phyloP scores from a whole-genome alignment of 1,140 invertebrate genomes.

The Drosophila bocqueti region DNA sequence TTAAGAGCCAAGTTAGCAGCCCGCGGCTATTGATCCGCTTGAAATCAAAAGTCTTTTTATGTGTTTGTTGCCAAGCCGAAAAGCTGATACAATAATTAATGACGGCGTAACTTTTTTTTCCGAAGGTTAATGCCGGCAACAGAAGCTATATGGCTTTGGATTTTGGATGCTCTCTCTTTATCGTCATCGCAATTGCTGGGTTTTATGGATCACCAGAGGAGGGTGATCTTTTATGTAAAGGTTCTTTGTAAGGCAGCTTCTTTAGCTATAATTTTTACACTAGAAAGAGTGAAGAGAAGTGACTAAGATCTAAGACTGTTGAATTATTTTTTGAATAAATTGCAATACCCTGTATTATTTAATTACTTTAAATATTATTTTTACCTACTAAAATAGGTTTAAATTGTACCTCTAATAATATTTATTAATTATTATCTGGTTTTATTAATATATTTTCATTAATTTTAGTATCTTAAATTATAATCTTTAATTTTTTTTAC shows the following conservation, averaged over 20 bases:
- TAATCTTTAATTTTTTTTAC: background rate
- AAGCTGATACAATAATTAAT: conserved; percentile 80
- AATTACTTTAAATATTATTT: too few relatives aligned
- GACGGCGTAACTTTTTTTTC: conserved; percentile 57
- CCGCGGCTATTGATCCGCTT: conserved; percentile 82
- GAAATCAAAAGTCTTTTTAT: conserved; percentile 84
- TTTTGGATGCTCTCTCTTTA: conserved; percentile 35
- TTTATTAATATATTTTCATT: background rate
- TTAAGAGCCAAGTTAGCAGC: conserved; percentile 64
- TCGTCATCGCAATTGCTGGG: background rate
- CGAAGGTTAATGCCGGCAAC: conserved; percentile 38
- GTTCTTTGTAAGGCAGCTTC: too few relatives aligned
- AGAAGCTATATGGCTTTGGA: conserved; percentile 20
- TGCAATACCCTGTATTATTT: too few relatives aligned
- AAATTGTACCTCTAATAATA: too few relatives aligned
- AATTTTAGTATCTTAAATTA: background rate
- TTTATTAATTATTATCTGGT: too few relatives aligned
- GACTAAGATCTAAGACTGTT: too few relatives aligned
- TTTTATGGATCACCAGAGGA: background rate
- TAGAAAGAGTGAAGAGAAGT: background rate
- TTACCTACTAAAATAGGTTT: too few relatives aligned
- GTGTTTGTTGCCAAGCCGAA: conserved; percentile 38
- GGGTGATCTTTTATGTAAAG: background rate
- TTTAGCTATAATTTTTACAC: background rate
- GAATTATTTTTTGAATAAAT: too few relatives aligned